Evolutionary conservation across 1,140 invertebrate genomes (phyloP).

Genomic region (Stegodyphus dumicola): DNA sequence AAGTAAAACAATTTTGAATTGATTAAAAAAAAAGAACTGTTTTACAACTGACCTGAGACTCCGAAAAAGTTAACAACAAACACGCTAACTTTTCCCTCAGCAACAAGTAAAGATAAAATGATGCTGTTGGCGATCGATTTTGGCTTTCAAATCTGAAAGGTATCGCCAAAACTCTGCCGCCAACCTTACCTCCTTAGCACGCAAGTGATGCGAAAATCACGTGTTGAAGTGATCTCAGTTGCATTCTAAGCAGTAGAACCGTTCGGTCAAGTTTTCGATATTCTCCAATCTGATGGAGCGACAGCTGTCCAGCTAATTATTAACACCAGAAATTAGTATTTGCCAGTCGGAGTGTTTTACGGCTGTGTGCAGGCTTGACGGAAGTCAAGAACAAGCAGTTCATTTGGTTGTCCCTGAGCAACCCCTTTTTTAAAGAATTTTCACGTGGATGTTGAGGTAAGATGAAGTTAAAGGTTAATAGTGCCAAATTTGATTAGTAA

Average conservation of each 20-base stretch:
- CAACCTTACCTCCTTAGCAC: constrained; percentile 21
- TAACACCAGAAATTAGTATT: neutral
- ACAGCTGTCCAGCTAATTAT: constrained; percentile 10
- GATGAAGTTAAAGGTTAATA: too few species aligned
- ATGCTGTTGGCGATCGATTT: constrained; percentile 39
- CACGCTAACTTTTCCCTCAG: constrained; percentile 20
- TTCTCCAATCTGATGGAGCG: constrained; percentile 8
- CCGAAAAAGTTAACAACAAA: too few species aligned
- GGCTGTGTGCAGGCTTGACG: too few species aligned
- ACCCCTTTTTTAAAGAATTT: neutral
- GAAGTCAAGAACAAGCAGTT: too few species aligned
- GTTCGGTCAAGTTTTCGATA: constrained; percentile 16
- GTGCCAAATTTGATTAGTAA: too few species aligned
- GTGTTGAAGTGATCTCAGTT: constrained; percentile 42
- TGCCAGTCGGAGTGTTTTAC: too few species aligned
- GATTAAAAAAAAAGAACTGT: too few species aligned
- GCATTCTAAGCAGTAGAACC: constrained; percentile 12
- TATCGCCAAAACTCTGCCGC: constrained; percentile 38
- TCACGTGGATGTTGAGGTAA: neutral
- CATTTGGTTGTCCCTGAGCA: too few species aligned
- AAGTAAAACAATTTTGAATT: too few species aligned
- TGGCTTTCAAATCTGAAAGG: constrained; percentile 16
- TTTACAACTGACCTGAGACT: too few species aligned
- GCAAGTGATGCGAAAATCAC: constrained; percentile 44
- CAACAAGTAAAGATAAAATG: constrained; percentile 24